These are phyloP conservation scores for Anas bernieri DNA, from an alignment of 2,797 vertebrate species.

Conservation along the genomic window DNA sequence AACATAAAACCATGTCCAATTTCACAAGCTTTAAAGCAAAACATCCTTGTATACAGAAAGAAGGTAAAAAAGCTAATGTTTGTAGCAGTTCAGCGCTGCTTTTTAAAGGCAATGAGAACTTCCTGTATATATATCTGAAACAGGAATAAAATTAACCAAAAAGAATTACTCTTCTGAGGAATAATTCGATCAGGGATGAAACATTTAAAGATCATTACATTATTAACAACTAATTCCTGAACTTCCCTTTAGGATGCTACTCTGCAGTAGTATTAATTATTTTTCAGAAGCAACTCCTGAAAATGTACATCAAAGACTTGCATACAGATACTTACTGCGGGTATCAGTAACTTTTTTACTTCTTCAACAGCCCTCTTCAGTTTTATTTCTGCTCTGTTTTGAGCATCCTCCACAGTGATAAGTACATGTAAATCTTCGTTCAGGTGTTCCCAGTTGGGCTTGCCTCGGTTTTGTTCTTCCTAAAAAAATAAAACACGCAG, in stretches of 20 bases:
- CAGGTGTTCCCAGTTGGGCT: constrained; percentile 99
- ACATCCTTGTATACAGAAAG: background rate
- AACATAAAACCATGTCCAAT: background rate
- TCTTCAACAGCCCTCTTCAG: constrained; percentile 96
- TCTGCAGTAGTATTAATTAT: background rate
- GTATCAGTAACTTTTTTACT: constrained; percentile 96
- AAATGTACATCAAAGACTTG: background rate
- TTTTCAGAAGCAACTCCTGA: background rate
- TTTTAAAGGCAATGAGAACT: background rate
- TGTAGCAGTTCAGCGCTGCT: background rate
- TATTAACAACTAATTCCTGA: background rate
- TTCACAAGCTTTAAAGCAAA: background rate
- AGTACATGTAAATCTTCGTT: constrained; percentile 98
- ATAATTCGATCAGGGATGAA: fast-evolving
- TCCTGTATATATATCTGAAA: background rate
- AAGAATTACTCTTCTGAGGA: background rate
- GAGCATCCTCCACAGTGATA: constrained; percentile 98
- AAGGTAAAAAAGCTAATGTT: background rate
- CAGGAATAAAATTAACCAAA: background rate
- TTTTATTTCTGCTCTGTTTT: constrained; percentile 98
- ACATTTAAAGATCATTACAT: background rate
- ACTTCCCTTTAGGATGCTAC: background rate
- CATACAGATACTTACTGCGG: constrained; percentile 89
- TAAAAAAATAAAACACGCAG: constrained; percentile 66
- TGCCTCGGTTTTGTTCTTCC: constrained; percentile 99